phyloP scores from a whole-genome alignment of 2,888 invertebrate genomes.

The Sphecodes monilicornis region DNA sequence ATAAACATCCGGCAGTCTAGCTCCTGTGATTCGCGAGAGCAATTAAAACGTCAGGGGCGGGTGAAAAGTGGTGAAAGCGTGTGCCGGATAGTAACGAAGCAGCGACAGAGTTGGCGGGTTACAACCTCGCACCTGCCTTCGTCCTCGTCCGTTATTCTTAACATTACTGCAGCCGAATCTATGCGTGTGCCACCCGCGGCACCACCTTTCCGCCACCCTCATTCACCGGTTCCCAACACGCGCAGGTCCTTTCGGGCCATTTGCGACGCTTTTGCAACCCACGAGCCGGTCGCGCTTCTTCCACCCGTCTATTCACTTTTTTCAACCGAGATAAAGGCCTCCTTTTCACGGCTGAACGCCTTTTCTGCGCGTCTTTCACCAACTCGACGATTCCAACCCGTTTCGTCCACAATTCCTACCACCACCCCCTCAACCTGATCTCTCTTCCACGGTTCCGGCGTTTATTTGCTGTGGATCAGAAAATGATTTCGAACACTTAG shows the following conservation, averaged over 20 bases:
- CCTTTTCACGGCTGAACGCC: constrained; percentile 25
- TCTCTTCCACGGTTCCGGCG: constrained; percentile 1
- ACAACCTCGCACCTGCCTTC: constrained; percentile 67
- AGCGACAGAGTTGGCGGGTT: constrained; percentile 46
- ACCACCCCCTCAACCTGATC: background rate
- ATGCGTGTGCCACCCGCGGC: constrained; percentile 48
- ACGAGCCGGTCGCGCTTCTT: constrained; percentile 6
- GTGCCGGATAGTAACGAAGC: constrained; percentile 45
- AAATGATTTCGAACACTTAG: background rate
- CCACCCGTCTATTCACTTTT: constrained; percentile 28
- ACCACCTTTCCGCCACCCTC: background rate
- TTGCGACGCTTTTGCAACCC: constrained; percentile 9
- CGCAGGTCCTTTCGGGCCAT: background rate
- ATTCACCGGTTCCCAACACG: background rate
- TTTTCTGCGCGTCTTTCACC: constrained; percentile 14
- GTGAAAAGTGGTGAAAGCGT: background rate
- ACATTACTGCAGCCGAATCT: constrained; percentile 61
- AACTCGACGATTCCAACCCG: background rate
- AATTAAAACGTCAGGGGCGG: background rate
- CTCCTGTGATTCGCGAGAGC: background rate
- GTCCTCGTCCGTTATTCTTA: constrained; percentile 71
- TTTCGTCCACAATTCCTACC: background rate
- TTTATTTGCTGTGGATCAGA: constrained; percentile 23
- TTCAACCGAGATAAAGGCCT: constrained; percentile 34
- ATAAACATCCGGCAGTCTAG: background rate